These are phyloP conservation scores for Puntigrus tetrazona DNA, from an alignment of 2,113 vertebrate species.

Conservation along the genomic window DNA sequence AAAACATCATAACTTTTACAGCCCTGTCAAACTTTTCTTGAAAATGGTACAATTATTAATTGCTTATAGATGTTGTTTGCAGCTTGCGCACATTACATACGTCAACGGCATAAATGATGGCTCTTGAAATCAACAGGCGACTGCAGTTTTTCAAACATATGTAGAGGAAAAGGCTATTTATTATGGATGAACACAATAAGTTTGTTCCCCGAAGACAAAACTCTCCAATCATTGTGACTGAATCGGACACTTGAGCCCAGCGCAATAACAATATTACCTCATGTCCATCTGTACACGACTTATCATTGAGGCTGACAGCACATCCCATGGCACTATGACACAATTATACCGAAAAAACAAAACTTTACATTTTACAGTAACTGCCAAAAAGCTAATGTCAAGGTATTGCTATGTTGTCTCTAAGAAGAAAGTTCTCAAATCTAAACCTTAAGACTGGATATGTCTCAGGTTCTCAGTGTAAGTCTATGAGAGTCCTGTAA, in stretches of 20 bases:
- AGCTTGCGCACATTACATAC: slow-evolving; percentile 39
- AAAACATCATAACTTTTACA: slow-evolving; percentile 39
- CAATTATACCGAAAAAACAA: not conserved
- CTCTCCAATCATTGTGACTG: slow-evolving; percentile 14
- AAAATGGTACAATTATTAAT: slow-evolving; percentile 40
- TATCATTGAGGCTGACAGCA: slow-evolving; percentile 25
- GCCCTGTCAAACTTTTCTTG: slow-evolving; percentile 31
- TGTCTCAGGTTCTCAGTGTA: not conserved
- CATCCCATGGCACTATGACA: not conserved
- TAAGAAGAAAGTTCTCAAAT: not conserved
- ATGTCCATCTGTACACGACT: slow-evolving; percentile 34
- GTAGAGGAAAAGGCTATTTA: slow-evolving; percentile 36
- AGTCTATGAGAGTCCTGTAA: not conserved
- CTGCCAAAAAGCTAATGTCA: not conserved
- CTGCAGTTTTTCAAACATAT: slow-evolving; percentile 29
- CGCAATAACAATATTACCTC: slow-evolving; percentile 37
- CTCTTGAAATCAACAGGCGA: slow-evolving; percentile 14
- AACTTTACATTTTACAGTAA: not conserved
- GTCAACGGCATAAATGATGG: slow-evolving; percentile 46
- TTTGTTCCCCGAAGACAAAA: slow-evolving; percentile 27
- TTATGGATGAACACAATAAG: slow-evolving; percentile 28
- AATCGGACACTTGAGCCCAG: not conserved
- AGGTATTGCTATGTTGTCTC: not conserved
- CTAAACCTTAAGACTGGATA: not conserved
- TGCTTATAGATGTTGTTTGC: slow-evolving; percentile 39